These are phyloP conservation scores for Oceanodroma leucorhoa DNA, from an alignment of 2,797 vertebrate species.

Conservation along the genomic window DNA sequence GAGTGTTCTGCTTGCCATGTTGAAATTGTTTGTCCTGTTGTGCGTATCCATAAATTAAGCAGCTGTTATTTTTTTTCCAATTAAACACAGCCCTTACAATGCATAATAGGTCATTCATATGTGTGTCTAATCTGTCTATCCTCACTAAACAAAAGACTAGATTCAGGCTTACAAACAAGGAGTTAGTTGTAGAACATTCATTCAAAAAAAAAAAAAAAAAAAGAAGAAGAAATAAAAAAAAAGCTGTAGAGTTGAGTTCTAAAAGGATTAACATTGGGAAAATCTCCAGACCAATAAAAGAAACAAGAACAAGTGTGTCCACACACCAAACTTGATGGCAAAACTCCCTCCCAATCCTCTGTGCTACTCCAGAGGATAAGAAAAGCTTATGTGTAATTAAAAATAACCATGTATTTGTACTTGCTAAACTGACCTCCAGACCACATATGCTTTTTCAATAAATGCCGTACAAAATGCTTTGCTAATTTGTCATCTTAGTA, in stretches of 20 bases:
- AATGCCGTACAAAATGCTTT: not conserved
- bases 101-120: constrained; percentile 70
- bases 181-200: constrained; percentile 57
- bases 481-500: not conserved
- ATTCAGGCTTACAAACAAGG: constrained; percentile 63
- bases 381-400: constrained; percentile 45
- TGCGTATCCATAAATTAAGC: constrained; percentile 71
- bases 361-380: constrained; percentile 26
- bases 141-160: constrained; percentile 44
- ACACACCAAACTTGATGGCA: constrained; percentile 23
- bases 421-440: constrained; percentile 14
- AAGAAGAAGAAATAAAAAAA: not conserved
- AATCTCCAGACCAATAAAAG: constrained; percentile 57
- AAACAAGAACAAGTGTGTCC: constrained; percentile 40
- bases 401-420: constrained; percentile 11
- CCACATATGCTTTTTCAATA: not conserved
- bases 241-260: constrained; percentile 32
- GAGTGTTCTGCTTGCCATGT: constrained; percentile 48
- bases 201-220: not conserved
- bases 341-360: constrained; percentile 11
- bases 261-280: constrained; percentile 61
- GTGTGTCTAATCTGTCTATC: constrained; percentile 64
- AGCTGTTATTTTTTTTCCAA: constrained; percentile 49
- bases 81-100: constrained; percentile 60
- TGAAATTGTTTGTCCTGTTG: constrained; percentile 60